phyloP scores from a whole-genome alignment of 2,888 invertebrate genomes.

The Melanotus villosus region DNA sequence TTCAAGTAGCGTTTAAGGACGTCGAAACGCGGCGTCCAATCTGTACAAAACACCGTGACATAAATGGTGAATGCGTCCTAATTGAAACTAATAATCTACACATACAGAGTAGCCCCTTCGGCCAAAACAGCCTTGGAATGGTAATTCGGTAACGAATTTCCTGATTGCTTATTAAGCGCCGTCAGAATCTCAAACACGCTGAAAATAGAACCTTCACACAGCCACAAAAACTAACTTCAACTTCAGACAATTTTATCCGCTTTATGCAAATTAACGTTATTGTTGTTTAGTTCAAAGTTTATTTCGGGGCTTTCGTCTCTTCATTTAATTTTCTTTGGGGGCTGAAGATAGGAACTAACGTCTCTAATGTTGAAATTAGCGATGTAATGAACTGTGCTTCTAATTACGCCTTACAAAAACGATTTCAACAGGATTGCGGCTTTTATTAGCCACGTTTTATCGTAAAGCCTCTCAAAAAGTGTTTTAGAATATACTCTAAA shows the following conservation, averaged over 20 bases:
- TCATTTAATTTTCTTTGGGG: slow-evolving; percentile 27
- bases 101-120: slow-evolving; percentile 15
- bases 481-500: background rate
- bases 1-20: slow-evolving; percentile 26
- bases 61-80: background rate
- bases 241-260: slow-evolving; percentile 19
- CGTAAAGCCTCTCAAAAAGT: slow-evolving; percentile 2
- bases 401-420: slow-evolving; percentile 10
- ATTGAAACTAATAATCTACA: slow-evolving; percentile 13
- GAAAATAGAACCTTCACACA: slow-evolving; percentile 6
- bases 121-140: slow-evolving; percentile 11
- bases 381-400: slow-evolving; percentile 22
- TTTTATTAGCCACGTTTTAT: slow-evolving; percentile 19
- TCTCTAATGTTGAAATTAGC: slow-evolving; percentile 26
- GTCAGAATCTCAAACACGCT: slow-evolving; percentile 1
- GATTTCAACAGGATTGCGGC: slow-evolving; percentile 4
- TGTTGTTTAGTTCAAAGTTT: slow-evolving; percentile 24
- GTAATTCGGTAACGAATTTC: slow-evolving; percentile 50
- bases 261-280: slow-evolving; percentile 37
- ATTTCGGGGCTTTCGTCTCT: slow-evolving; percentile 12
- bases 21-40: slow-evolving; percentile 11
- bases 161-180: slow-evolving; percentile 48
- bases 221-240: slow-evolving; percentile 19
- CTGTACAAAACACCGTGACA: background rate
- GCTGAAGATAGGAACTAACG: background rate